Percentiles rank a stretch among this genome's conserved stretches.
Evolutionary conservation across 2,797 vertebrate genomes (phyloP).

Genomic region (Limosa lapponica): DNA sequence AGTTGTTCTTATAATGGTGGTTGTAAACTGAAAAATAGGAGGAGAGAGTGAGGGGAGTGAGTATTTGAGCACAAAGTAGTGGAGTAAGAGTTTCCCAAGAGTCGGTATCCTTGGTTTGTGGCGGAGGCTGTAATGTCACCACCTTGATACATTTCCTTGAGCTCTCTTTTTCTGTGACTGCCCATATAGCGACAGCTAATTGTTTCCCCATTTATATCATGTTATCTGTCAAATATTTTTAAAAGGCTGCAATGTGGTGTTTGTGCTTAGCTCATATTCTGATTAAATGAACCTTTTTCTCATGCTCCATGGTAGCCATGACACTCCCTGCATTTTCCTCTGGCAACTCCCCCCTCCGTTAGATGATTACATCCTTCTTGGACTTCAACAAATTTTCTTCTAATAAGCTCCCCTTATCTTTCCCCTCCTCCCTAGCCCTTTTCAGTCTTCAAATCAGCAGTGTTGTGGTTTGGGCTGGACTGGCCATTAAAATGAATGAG

Average conservation of each 20-base stretch:
- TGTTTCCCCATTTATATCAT: neutral
- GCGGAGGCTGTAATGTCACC: neutral
- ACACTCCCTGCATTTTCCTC: neutral
- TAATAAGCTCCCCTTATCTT: neutral
- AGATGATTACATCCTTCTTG: neutral
- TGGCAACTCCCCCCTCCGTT: neutral
- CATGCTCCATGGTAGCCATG: fast-evolving
- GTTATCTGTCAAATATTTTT: neutral
- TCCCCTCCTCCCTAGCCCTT: neutral
- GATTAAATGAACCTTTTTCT: neutral
- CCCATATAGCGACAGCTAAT: neutral
- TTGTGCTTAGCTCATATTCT: neutral
- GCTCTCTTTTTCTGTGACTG: neutral
- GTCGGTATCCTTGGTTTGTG: neutral
- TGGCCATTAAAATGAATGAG: neutral
- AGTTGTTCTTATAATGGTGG: neutral
- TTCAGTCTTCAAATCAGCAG: neutral
- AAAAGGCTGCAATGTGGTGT: neutral
- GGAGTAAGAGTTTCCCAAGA: neutral
- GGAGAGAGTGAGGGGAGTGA: neutral
- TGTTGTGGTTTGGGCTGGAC: neutral
- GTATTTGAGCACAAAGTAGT: neutral
- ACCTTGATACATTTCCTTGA: neutral
- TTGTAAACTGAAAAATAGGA: neutral
- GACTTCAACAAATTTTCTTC: neutral